Percentiles rank a stretch among this genome's conserved stretches.
phyloP scores from a whole-genome alignment of 2,797 vertebrate species.

The Orientallactaga sibirica region DNA sequence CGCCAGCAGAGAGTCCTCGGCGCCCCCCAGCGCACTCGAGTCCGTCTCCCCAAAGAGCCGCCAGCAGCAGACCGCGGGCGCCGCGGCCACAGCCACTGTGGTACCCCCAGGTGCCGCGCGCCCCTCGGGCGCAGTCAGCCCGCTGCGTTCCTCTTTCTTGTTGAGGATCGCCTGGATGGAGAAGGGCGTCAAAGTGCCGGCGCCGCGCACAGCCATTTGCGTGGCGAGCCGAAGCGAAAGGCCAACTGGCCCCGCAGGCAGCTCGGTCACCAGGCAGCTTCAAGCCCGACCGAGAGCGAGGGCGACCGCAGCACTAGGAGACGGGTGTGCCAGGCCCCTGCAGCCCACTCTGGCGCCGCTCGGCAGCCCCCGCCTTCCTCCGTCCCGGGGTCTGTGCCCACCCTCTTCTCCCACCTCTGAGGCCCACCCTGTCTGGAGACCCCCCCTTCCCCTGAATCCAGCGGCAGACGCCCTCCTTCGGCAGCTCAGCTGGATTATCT shows the following conservation, averaged over 20 bases:
- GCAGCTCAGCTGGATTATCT: slow-evolving; percentile 62
- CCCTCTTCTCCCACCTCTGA: slow-evolving; percentile 58
- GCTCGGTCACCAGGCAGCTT: slow-evolving; percentile 45
- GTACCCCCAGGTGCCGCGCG: slow-evolving; percentile 74
- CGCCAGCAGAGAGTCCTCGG: slow-evolving; percentile 76
- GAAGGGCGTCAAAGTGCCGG: slow-evolving; percentile 95
- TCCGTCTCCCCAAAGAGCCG: slow-evolving; percentile 93
- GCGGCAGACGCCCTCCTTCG: slow-evolving; percentile 24
- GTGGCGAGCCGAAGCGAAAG: slow-evolving; percentile 47
- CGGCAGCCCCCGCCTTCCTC: slow-evolving; percentile 68
- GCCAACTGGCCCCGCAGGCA: neutral
- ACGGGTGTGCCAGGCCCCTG: slow-evolving; percentile 36
- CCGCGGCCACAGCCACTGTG: slow-evolving; percentile 60
- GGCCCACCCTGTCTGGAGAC: slow-evolving; percentile 60
- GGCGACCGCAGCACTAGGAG: slow-evolving; percentile 46
- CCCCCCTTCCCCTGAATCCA: slow-evolving; percentile 51
- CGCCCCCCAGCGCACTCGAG: slow-evolving; percentile 69
- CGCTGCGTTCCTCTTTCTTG: slow-evolving; percentile 92
- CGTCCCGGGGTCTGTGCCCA: slow-evolving; percentile 72
- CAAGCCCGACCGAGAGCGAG: neutral
- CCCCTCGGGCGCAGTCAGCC: slow-evolving; percentile 74
- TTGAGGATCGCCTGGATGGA: slow-evolving; percentile 98
- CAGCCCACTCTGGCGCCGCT: slow-evolving; percentile 63
- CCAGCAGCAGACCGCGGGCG: slow-evolving; percentile 91
- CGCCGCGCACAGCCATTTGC: slow-evolving; percentile 94